A percentile compares a stretch with the other conserved stretches of the same genome.
phyloP scores from a whole-genome alignment of 2,888 invertebrate genomes.

The Blastobasis lacticolella region DNA sequence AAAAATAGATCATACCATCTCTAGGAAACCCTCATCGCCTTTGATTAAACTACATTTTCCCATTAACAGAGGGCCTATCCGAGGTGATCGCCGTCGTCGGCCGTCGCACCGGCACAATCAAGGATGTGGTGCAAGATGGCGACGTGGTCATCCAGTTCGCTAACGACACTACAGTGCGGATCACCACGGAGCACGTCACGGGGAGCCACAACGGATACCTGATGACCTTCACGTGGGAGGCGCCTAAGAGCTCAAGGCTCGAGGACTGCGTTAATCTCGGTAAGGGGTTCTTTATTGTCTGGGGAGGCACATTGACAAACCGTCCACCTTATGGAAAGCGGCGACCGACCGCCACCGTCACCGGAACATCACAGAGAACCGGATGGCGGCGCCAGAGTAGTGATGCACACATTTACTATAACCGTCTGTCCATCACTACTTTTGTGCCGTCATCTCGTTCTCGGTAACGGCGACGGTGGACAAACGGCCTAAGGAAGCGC shows the following conservation, averaged over 20 bases:
- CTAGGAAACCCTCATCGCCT: too few relatives aligned
- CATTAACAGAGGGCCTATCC: conserved; percentile 30
- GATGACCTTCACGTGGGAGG: conserved; percentile 47
- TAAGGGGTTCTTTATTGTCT: conserved; percentile 16
- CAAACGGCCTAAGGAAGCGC: too few relatives aligned
- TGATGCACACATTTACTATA: too few relatives aligned
- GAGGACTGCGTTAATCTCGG: conserved; percentile 57
- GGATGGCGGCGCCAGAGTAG: too few relatives aligned
- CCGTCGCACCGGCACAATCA: conserved; percentile 37
- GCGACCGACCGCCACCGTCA: too few relatives aligned
- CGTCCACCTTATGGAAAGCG: too few relatives aligned
- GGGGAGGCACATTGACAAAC: too few relatives aligned
- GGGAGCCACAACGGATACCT: conserved; percentile 34
- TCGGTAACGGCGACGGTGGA: too few relatives aligned
- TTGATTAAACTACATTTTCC: neutral
- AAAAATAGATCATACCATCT: too few relatives aligned
- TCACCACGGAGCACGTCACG: conserved; percentile 35
- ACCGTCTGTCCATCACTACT: too few relatives aligned
- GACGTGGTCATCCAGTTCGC: conserved; percentile 49
- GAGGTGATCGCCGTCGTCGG: conserved; percentile 53
- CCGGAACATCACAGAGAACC: too few relatives aligned
- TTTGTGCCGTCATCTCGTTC: too few relatives aligned
- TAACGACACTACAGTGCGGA: conserved; percentile 44
- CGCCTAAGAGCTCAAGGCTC: conserved; percentile 35
- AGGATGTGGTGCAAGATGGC: conserved; percentile 39